These are phyloP conservation scores for Crotalus viridis DNA, from an alignment of 2,113 vertebrate species.

Conservation along the genomic window DNA sequence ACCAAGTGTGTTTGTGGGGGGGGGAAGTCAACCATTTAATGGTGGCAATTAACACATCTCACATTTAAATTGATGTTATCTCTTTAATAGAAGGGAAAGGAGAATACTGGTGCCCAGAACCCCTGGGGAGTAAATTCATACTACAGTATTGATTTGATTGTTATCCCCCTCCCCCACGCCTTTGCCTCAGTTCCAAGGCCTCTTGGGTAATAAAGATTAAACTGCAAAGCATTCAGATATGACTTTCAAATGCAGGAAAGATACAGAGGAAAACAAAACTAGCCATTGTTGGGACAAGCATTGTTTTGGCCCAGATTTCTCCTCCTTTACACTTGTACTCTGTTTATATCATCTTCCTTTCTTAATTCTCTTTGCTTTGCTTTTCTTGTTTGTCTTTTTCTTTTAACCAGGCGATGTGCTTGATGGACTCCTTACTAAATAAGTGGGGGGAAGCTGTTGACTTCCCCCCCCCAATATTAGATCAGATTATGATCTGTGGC, in stretches of 20 bases:
- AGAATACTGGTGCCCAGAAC: constrained; percentile 46
- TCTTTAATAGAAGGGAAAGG: constrained; percentile 46
- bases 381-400: not conserved
- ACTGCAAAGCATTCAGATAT: constrained; percentile 62
- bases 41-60: not conserved
- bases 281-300: not conserved
- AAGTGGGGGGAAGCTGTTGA: not conserved
- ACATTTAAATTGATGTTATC: constrained; percentile 19
- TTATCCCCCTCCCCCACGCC: constrained; percentile 51
- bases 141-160: constrained; percentile 39
- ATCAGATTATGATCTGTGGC: constrained; percentile 55
- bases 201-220: constrained; percentile 67
- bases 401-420: not conserved
- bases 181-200: constrained; percentile 56
- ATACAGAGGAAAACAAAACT: not conserved
- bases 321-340: not conserved
- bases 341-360: not conserved
- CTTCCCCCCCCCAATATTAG: not conserved
- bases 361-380: not conserved
- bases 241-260: constrained; percentile 66
- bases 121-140: constrained; percentile 64
- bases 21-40: not conserved
- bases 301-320: not conserved
- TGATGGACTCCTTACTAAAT: not conserved
- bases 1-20: not conserved